Conservation (phyloP, 2,888 invertebrate genomes). For the Acleris cristana region DNA sequence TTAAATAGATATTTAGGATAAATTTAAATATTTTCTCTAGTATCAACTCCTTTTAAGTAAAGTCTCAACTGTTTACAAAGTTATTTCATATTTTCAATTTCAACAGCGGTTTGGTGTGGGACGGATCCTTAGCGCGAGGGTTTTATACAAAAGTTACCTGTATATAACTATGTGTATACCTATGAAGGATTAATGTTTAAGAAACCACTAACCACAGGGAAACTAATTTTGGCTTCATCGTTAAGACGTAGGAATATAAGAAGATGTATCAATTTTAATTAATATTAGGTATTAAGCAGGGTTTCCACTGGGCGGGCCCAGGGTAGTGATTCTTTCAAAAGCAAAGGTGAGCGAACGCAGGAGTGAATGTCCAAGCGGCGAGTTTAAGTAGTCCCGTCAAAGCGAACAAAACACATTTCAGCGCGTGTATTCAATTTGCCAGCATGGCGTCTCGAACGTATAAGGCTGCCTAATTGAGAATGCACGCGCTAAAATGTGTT, state of each 20-base stretch:
- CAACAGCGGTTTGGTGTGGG: slow-evolving; percentile 72
- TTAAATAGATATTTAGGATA: too few relatives aligned
- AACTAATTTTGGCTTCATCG: slow-evolving; percentile 12
- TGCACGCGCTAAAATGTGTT: too few relatives aligned
- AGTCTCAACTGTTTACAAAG: slow-evolving; percentile 77
- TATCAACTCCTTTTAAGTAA: slow-evolving; percentile 54
- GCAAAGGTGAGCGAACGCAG: too few relatives aligned
- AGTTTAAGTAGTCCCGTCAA: too few relatives aligned
- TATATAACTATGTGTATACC: slow-evolving; percentile 2
- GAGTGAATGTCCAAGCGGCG: too few relatives aligned
- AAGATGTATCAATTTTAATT: neutral
- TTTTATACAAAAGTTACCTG: slow-evolving; percentile 19
- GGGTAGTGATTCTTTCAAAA: too few relatives aligned
- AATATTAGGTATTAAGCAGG: too few relatives aligned
- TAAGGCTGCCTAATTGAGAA: too few relatives aligned
- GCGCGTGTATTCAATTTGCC: too few relatives aligned
- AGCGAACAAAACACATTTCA: too few relatives aligned
- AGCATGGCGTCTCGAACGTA: too few relatives aligned
- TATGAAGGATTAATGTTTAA: slow-evolving; percentile 19
- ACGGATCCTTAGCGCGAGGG: slow-evolving; percentile 49
- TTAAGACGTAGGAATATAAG: slow-evolving; percentile 1
- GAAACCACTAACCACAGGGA: slow-evolving; percentile 18
- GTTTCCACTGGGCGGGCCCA: too few relatives aligned
- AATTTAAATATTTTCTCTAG: slow-evolving; percentile 40
- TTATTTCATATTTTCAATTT: slow-evolving; percentile 82